A percentile compares a stretch with the other conserved stretches of the same genome.
Conservation (phyloP, 2,888 invertebrate species). For the Drosophila sordidula region DNA sequence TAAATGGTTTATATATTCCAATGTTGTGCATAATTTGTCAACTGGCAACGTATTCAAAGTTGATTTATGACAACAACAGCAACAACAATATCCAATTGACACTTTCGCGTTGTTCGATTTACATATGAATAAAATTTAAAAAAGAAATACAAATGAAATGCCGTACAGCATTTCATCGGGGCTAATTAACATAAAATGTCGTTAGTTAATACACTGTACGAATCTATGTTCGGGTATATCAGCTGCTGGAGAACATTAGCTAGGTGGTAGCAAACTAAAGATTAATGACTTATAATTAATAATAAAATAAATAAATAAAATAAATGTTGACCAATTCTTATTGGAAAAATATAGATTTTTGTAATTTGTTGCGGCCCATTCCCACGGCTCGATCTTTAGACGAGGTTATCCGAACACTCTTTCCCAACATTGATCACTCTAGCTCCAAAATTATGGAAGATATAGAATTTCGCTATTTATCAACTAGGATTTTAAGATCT, state of each 20-base stretch:
- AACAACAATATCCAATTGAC: conserved; percentile 54
- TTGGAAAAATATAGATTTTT: too few species aligned
- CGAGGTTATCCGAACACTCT: too few species aligned
- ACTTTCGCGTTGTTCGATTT: conserved; percentile 67
- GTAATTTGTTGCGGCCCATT: too few species aligned
- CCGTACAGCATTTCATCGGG: conserved; percentile 37
- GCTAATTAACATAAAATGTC: conserved; percentile 39
- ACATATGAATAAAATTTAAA: conserved; percentile 57
- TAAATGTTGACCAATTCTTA: too few species aligned
- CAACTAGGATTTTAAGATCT: too few species aligned
- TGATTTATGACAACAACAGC: conserved; percentile 32
- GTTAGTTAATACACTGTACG: conserved; percentile 14
- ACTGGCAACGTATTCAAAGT: conserved; percentile 1
- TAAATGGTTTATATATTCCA: not conserved
- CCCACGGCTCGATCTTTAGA: too few species aligned
- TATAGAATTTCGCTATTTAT: too few species aligned
- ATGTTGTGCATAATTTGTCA: conserved; percentile 16
- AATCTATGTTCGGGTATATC: not conserved
- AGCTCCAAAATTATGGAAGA: too few species aligned
- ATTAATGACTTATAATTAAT: too few species aligned
- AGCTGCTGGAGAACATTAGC: not conserved
- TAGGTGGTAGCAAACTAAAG: too few species aligned
- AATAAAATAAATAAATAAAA: too few species aligned
- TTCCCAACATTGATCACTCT: too few species aligned
- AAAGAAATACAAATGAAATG: conserved; percentile 33